Base-by-base conservation (phyloP, 2,888 invertebrate genomes). In the Limenitis camilla region DNA sequence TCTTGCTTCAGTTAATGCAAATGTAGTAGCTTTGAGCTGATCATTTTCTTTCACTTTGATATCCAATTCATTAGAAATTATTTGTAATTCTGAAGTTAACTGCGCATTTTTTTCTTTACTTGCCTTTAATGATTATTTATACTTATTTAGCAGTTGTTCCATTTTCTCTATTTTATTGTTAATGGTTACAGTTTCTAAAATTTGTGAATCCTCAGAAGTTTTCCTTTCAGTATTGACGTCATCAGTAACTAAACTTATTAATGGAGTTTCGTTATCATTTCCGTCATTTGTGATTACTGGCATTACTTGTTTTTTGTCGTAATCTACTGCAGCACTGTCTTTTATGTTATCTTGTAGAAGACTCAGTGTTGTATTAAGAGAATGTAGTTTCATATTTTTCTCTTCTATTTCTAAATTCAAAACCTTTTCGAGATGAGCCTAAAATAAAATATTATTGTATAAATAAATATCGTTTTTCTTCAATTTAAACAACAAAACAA, bases 401-500 rank as follows among this genome's bases (percentile, higher is more conserved):
- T 97, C 97, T 68, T 97, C 97, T 66, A 97, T 89, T 75, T 97
- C 95, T 54, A 95, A 90, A 60, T 94, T 90, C 49, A 97, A 88
- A 4, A 94, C 95, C 70, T 93, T 93, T 80, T 96, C 96, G 55
- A 91, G 71, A 63, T 91, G 91, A 0, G 91, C 90, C 85, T 88
- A 64, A 27, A 66, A 69, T 27, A 51, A 40, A n/a, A n/a, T n/a
- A n/a, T n/a, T n/a, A n/a, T n/a, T n/a, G n/a, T 40, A 8, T n/a
- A 11, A 19, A 35, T 32, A 49, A 40, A 28, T 28, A 31, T 30
- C 40, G 35, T n/a, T n/a, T n/a, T n/a, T n/a, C n/a, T n/a, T n/a
- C n/a, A n/a, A n/a, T n/a, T n/a, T n/a, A n/a, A n/a, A n/a, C n/a
- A n/a, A 35, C 5, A n/a, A n/a, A n/a, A 64, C 62, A 77, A 81